Evolutionary conservation across 2,888 invertebrate genomes (phyloP), one percentile per base, ranked within the genome.

Genomic region (Melanchra persicariae): DNA sequence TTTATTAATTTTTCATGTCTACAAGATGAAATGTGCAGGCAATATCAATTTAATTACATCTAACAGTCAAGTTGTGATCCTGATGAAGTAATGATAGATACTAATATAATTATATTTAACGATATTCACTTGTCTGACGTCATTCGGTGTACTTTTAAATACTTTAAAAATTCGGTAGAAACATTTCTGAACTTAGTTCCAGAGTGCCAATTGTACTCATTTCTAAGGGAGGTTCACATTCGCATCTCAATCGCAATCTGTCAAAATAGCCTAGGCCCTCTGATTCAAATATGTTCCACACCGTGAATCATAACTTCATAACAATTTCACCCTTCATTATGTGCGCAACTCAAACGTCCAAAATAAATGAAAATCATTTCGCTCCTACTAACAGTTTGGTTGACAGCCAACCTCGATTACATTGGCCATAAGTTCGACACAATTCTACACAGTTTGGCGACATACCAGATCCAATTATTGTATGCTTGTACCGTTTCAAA

Each of bases 381-480:
- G 43, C 17, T 65, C 9, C 51, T 52, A 49, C 37, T 62, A 59
- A 77, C 72, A 59, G 68, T 66, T 81, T 81, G 84, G 78, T 84
- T 63, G 61, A 59, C 61, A 65, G 78, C 84, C 82, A 81, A 77
- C 59, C 59, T 62, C 47, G 37, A 37, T 24, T 40, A 49, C 55
- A 64, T 51, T 58, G 61, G 57, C 61, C 26, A 54, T 72, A 72
- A 82, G 64, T 77, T 75, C 30, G 68, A 76, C 62, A 70, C 70
- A 82, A 60, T 77, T 75, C 30, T 61, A 75, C 62, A 70, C 70
- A 40, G 81, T 70, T 81, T 81, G 83, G 81, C 81, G 71, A 34
- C 34, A 71, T 49, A 81, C 78, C 81, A 83, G 77, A 77, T 70
- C 67, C 78, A 77, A 77, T 81, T 68, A 79, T 79, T 79, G 70